These are phyloP conservation scores for Phrixothrix hirtus DNA, from an alignment of 2,888 invertebrate genomes.

Conservation along the genomic window DNA sequence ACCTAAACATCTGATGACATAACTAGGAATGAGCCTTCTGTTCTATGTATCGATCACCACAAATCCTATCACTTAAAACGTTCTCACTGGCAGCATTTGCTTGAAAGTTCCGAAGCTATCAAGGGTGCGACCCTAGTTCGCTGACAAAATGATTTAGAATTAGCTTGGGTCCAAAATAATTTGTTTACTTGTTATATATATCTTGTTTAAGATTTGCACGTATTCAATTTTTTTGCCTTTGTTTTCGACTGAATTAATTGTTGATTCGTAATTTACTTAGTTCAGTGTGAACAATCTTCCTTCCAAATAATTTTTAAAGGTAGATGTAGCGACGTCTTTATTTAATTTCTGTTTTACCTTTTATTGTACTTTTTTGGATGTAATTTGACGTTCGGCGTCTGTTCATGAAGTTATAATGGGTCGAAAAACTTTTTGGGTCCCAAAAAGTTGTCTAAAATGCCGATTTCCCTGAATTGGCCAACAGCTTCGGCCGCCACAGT, in stretches of 20 bases:
- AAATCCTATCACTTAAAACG: background rate
- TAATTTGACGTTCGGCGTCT: too few species aligned
- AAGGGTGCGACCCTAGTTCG: background rate
- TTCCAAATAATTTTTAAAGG: background rate
- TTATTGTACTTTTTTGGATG: too few species aligned
- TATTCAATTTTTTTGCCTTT: background rate
- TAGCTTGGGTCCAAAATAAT: background rate
- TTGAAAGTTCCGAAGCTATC: background rate
- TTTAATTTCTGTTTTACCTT: too few species aligned
- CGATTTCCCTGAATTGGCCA: too few species aligned
- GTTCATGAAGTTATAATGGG: too few species aligned
- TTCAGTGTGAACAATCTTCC: background rate
- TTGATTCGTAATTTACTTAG: background rate
- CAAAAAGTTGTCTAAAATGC: too few species aligned
- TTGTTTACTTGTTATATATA: too few species aligned
- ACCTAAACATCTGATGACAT: background rate
- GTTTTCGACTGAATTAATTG: background rate
- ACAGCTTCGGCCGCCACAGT: too few species aligned
- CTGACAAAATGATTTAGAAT: background rate
- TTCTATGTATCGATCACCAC: background rate
- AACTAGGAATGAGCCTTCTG: background rate
- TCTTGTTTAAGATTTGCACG: too few species aligned
- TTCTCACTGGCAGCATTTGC: background rate
- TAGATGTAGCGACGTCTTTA: background rate
- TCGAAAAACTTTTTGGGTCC: too few species aligned